Evolutionary conservation across 1,140 invertebrate species (phyloP), one percentile per base, ranked within the genome.

Genomic region (Orussus abietinus): DNA sequence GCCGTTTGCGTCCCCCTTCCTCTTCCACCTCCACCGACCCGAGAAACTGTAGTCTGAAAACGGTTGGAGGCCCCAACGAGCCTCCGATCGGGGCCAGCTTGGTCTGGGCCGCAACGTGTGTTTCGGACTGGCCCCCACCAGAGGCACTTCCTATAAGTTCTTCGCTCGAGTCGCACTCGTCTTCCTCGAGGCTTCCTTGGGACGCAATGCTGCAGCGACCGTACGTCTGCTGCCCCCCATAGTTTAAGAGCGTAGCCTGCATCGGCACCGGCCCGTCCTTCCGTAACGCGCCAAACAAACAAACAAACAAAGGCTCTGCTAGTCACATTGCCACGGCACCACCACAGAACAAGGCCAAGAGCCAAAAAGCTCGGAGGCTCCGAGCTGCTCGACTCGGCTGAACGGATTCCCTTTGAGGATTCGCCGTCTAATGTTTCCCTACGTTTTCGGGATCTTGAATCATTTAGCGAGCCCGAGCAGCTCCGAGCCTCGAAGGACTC

Each of bases 21-120:
- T 88, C 87, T 63, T 88, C 85, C 59, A 89, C 84, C 75, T 89
- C 86, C 69, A 88, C 83, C 53, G 86, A 88, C 69, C 87, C 87
- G 54, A 88, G 81, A 78, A 88, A 88, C 53, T 82, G 77, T 49
- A 89, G 83, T 53, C 84, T 82, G 77, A 88, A 90, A 60, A 88
- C 82, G 44, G 84, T 86, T 49, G 65, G 65, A 36, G 59, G 52
- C 47, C 52, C 65, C 62, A 45, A 59, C 64, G 57, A 63, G 59
- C 57, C 58, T 57, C 60, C 59, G 55, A 64, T 57, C 41, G 62
- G 74, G 75, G 69, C 67, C 63, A 69, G 52, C 60, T 66, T 66
- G 40, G 64, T 59, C 57, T 66, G 66, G 48, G 64, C 62, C 57
- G 68, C 72, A 62, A 71, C 55, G 41, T 45, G 50, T 54, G 57